Conservation (phyloP, 2,888 invertebrate species). For the Barypeithes pellucidus region DNA sequence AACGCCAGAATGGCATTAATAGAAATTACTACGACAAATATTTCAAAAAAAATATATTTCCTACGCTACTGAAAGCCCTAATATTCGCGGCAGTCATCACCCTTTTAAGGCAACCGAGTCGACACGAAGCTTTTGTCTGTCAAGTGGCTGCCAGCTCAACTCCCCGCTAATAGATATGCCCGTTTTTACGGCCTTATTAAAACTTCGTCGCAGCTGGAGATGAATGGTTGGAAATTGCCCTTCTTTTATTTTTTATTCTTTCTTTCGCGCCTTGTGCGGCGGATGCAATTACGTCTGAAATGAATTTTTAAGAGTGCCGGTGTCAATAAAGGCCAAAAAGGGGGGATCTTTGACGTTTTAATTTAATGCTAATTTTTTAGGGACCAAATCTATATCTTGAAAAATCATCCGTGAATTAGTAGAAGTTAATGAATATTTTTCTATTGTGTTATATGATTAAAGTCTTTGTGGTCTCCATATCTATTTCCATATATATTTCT, state of each 20-base stretch:
- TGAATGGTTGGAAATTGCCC: conserved; percentile 47
- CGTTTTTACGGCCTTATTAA: conserved; percentile 51
- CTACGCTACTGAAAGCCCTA: conserved; percentile 5
- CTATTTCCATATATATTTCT: too few relatives aligned
- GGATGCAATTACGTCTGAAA: conserved; percentile 48
- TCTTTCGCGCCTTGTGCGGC: conserved; percentile 27
- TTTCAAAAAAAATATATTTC: neutral
- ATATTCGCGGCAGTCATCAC: conserved; percentile 25
- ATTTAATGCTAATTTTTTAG: conserved; percentile 29
- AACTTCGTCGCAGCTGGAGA: conserved; percentile 40
- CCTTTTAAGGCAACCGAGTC: conserved; percentile 23
- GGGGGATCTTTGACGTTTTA: conserved; percentile 28
- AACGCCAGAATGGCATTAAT: too few relatives aligned
- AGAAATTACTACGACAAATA: too few relatives aligned
- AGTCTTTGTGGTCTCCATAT: too few relatives aligned
- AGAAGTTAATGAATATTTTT: too few relatives aligned
- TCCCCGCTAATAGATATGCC: conserved; percentile 47
- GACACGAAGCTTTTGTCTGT: conserved; percentile 39
- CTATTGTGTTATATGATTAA: too few relatives aligned
- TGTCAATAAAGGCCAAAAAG: conserved; percentile 33
- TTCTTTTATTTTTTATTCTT: conserved; percentile 21
- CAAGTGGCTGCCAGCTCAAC: conserved; percentile 46
- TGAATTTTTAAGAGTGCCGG: conserved; percentile 49
- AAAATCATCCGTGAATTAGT: neutral
- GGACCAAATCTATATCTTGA: neutral